These are phyloP conservation scores for Drosophila melanosoma DNA, from an alignment of 2,888 invertebrate species.

Conservation along the genomic window DNA sequence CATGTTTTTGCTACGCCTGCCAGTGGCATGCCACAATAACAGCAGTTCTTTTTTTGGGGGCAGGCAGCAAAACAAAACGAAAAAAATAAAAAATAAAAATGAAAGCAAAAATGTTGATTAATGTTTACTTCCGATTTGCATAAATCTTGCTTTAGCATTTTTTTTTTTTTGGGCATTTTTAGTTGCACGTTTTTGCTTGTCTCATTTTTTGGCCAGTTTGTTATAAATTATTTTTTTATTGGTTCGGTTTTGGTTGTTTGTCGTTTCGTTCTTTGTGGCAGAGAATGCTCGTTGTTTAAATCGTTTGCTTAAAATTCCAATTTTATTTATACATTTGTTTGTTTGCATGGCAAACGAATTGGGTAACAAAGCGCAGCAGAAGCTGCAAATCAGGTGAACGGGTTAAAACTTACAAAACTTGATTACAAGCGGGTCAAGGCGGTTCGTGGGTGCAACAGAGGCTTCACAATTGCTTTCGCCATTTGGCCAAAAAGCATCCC, in stretches of 20 bases:
- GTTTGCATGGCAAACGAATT: slow-evolving; percentile 31
- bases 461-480: slow-evolving; percentile 16
- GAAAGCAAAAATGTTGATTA: slow-evolving; percentile 79
- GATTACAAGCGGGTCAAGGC: slow-evolving; percentile 57
- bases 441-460: slow-evolving; percentile 18
- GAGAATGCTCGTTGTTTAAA: slow-evolving; percentile 52
- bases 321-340: slow-evolving; percentile 66
- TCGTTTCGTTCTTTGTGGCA: slow-evolving; percentile 10
- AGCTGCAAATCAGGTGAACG: slow-evolving; percentile 8
- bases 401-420: background rate
- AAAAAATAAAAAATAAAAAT: slow-evolving; percentile 2
- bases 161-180: slow-evolving; percentile 43
- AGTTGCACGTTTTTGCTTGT: slow-evolving; percentile 29
- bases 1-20: slow-evolving; percentile 55
- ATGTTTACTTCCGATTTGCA: slow-evolving; percentile 84
- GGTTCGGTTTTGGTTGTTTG: slow-evolving; percentile 29
- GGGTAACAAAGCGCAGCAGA: slow-evolving; percentile 30
- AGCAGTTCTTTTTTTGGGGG: slow-evolving; percentile 11
- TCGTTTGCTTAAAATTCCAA: slow-evolving; percentile 34
- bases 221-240: slow-evolving; percentile 80
- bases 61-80: slow-evolving; percentile 23
- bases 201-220: slow-evolving; percentile 48
- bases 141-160: slow-evolving; percentile 83
- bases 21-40: slow-evolving; percentile 37
- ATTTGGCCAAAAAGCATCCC: slow-evolving; percentile 14